Percentiles rank a stretch among this genome's conserved stretches.
phyloP scores from a whole-genome alignment of 2,888 invertebrate species.

The Masnerella sp. region DNA sequence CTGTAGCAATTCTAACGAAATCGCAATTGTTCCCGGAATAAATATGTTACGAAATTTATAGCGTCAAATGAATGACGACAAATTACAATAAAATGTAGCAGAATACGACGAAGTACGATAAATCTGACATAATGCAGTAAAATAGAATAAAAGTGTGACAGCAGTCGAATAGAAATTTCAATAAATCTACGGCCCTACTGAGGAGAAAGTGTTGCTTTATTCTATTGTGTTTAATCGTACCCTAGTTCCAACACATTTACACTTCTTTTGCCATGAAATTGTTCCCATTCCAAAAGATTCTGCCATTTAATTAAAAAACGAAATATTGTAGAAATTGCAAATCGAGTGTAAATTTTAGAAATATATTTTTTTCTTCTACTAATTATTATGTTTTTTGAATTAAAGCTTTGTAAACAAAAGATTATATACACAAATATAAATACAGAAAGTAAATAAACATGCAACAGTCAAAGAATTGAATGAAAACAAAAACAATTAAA shows the following conservation, averaged over 20 bases:
- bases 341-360: neutral
- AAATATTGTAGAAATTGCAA: neutral
- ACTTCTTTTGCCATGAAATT: constrained; percentile 24
- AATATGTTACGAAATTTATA: constrained; percentile 52
- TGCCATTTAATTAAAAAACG: too few relatives aligned
- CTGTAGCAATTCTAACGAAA: constrained; percentile 24
- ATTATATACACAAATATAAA: neutral
- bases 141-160: constrained; percentile 58
- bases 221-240: constrained; percentile 51
- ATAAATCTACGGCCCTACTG: constrained; percentile 51
- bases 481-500: too few relatives aligned
- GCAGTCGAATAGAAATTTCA: constrained; percentile 52
- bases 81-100: constrained; percentile 59
- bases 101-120: constrained; percentile 56
- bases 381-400: too few relatives aligned
- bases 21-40: constrained; percentile 40
- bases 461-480: too few relatives aligned
- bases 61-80: constrained; percentile 58
- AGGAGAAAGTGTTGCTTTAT: constrained; percentile 57
- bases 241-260: constrained; percentile 38
- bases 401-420: neutral
- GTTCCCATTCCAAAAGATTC: too few relatives aligned
- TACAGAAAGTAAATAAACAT: too few relatives aligned
- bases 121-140: constrained; percentile 53
- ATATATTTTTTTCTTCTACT: too few relatives aligned